Evolutionary conservation across 2,113 vertebrate genomes (phyloP).

Genomic region (Cryptomyrus ogoouensis): DNA sequence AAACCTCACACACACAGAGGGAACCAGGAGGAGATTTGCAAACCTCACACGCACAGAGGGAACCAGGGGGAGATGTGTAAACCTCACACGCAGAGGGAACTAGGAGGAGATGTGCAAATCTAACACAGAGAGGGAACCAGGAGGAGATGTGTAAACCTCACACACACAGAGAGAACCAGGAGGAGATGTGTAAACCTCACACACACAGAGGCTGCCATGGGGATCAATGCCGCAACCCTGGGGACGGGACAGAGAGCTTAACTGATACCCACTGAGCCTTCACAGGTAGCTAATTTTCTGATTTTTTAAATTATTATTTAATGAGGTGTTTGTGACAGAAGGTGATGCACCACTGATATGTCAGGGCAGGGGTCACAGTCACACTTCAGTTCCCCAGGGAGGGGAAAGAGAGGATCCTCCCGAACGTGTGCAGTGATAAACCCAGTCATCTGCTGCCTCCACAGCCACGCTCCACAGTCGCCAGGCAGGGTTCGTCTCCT

Average conservation of each 20-base stretch:
- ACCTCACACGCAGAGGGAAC: background rate
- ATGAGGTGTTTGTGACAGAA: background rate
- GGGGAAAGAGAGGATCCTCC: background rate
- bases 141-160: too few species aligned
- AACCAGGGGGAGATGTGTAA: too few species aligned
- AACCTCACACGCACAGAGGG: too few species aligned
- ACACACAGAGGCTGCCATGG: background rate
- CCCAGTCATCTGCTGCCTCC: background rate
- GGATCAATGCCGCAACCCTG: background rate
- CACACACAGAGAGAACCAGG: background rate
- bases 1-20: too few species aligned
- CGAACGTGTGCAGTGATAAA: background rate
- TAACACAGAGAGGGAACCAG: background rate
- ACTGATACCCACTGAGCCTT: background rate
- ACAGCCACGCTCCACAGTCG: background rate
- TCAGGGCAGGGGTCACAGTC: background rate
- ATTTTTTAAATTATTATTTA: background rate
- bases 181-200: background rate
- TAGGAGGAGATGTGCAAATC: background rate
- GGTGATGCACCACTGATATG: background rate
- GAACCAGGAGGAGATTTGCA: too few species aligned
- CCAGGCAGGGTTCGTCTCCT: background rate
- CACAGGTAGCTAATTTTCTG: background rate
- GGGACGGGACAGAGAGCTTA: background rate
- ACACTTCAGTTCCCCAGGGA: background rate